A percentile compares a stretch with the other conserved stretches of the same genome.
These are phyloP conservation scores for Cotesia chilonis DNA, from an alignment of 1,140 invertebrate genomes.

Conservation along the genomic window DNA sequence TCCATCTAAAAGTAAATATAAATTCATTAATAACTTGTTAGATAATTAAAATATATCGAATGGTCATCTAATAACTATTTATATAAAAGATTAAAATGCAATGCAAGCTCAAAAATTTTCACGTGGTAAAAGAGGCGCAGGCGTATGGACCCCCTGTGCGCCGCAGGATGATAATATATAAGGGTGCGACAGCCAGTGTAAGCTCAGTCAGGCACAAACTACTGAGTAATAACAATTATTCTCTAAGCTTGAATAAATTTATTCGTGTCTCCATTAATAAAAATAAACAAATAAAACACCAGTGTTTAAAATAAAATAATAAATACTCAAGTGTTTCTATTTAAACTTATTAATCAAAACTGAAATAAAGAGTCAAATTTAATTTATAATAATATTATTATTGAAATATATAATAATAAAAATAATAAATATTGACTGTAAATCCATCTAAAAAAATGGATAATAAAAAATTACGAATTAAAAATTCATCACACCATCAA, in stretches of 20 bases:
- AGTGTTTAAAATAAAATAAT: too few species aligned
- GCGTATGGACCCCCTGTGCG: constrained; percentile 40
- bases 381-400: too few species aligned
- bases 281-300: background rate
- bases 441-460: constrained; percentile 43
- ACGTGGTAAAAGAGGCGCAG: constrained; percentile 42
- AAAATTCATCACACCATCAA: constrained; percentile 40
- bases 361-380: too few species aligned
- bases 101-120: constrained; percentile 22
- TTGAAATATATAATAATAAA: too few species aligned
- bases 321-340: too few species aligned
- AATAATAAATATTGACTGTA: too few species aligned
- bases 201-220: constrained; percentile 44
- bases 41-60: too few species aligned
- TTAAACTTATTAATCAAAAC: too few species aligned
- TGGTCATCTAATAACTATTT: too few species aligned
- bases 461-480: constrained; percentile 50
- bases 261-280: background rate
- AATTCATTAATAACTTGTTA: too few species aligned
- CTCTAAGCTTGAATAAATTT: background rate
- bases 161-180: constrained; percentile 47
- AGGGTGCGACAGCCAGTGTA: constrained; percentile 38
- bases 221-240: constrained; percentile 27
- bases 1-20: too few species aligned
- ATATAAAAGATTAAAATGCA: background rate